These are phyloP conservation scores for Liopterus haemorrhoidalis DNA, from an alignment of 2,888 invertebrate species.

Conservation along the genomic window DNA sequence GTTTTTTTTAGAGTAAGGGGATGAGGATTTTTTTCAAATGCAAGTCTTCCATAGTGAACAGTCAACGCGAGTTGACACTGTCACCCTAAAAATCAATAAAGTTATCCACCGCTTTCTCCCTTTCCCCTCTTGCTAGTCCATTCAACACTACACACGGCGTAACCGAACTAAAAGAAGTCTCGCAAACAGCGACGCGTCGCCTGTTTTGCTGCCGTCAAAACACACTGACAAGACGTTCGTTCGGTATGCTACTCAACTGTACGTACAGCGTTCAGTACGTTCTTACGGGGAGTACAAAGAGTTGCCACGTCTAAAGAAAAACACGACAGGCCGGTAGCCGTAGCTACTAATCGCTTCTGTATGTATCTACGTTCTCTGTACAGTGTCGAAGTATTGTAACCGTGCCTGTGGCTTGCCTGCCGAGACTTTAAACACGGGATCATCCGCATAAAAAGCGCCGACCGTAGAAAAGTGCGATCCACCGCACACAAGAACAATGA, in stretches of 20 bases:
- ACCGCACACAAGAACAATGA: too few relatives aligned
- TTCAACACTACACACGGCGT: slow-evolving; percentile 42
- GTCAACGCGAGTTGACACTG: slow-evolving; percentile 56
- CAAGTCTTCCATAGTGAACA: slow-evolving; percentile 49
- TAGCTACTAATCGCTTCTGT: slow-evolving; percentile 37
- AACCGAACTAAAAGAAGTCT: slow-evolving; percentile 25
- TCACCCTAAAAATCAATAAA: slow-evolving; percentile 64
- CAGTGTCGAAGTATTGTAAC: slow-evolving; percentile 4
- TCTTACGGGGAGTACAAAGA: slow-evolving; percentile 32
- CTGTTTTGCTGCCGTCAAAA: slow-evolving; percentile 18
- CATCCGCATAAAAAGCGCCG: slow-evolving; percentile 42
- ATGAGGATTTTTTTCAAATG: slow-evolving; percentile 48
- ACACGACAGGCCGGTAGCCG: slow-evolving; percentile 27
- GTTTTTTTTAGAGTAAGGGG: slow-evolving; percentile 38
- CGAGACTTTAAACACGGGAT: slow-evolving; percentile 41
- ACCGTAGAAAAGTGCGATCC: slow-evolving; percentile 40
- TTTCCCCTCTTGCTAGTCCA: slow-evolving; percentile 43
- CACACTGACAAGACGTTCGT: slow-evolving; percentile 14
- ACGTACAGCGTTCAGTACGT: slow-evolving; percentile 30
- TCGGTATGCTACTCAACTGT: slow-evolving; percentile 27
- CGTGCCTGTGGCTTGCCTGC: slow-evolving; percentile 25
- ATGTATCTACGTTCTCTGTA: slow-evolving; percentile 9
- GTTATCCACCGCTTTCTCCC: slow-evolving; percentile 49
- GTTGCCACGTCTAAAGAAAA: slow-evolving; percentile 44
- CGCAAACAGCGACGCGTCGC: slow-evolving; percentile 22